phyloP scores from a whole-genome alignment of 2,888 invertebrate species.

The Lithophane socia region DNA sequence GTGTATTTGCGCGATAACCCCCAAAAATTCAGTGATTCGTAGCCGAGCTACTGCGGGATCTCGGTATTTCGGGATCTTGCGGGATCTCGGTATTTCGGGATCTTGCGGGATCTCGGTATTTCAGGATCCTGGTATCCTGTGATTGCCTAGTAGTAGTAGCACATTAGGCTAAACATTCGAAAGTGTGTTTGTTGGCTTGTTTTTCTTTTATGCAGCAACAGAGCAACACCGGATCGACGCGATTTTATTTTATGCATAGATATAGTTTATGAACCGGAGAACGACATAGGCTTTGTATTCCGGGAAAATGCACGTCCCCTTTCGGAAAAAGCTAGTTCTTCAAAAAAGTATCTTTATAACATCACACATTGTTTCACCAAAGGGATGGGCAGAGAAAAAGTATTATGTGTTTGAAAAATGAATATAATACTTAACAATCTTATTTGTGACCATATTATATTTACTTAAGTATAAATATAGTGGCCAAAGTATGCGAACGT shows the following conservation, averaged over 20 bases:
- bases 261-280: background rate
- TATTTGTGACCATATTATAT: conserved; percentile 1
- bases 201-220: background rate
- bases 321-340: background rate
- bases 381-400: background rate
- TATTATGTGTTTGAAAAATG: no score
- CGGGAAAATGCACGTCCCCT: background rate
- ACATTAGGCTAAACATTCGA: background rate
- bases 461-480: conserved; percentile 26
- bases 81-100: background rate
- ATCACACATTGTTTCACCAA: background rate
- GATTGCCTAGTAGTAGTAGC: background rate
- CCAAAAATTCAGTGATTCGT: background rate
- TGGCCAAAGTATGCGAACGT: conserved; percentile 51
- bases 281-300: no score
- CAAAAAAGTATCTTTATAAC: background rate
- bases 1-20: background rate
- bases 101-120: background rate
- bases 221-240: background rate
- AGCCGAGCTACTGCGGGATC: background rate
- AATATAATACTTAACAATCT: no score
- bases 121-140: background rate
- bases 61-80: background rate
- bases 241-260: background rate
- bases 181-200: background rate